Evolutionary conservation across 53 echinoderm and acorn worm genomes (phyloP).

Genomic region (Patiria pectinifera): DNA sequence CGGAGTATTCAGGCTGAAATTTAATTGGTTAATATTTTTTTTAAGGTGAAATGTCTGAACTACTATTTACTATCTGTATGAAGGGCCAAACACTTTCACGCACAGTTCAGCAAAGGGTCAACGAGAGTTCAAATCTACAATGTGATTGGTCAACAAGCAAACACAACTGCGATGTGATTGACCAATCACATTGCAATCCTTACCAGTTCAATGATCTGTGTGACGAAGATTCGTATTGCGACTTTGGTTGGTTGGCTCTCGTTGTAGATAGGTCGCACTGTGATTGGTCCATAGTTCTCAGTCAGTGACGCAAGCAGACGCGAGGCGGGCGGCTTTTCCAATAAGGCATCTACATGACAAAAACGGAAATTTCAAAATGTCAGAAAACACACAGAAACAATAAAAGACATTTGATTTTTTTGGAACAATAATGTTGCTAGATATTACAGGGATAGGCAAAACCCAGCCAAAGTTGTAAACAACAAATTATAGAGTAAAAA

Average conservation of each 20-base stretch:
- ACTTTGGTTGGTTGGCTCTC: slow-evolving; percentile 31
- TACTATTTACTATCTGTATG: too few relatives aligned
- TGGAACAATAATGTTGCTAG: too few relatives aligned
- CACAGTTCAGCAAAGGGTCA: neutral
- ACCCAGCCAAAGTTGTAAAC: too few relatives aligned
- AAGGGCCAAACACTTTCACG: neutral
- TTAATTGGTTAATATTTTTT: too few relatives aligned
- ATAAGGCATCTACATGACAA: slow-evolving; percentile 1
- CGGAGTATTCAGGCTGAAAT: too few relatives aligned
- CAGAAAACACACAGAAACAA: too few relatives aligned
- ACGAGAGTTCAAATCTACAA: neutral
- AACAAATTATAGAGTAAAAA: too few relatives aligned
- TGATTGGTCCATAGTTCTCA: slow-evolving; percentile 42
- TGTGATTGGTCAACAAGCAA: neutral
- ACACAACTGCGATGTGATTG: neutral
- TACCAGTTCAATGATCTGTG: slow-evolving; percentile 64
- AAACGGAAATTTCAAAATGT: neutral
- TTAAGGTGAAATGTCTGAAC: too few relatives aligned
- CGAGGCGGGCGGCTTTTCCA: slow-evolving; percentile 1
- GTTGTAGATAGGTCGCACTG: slow-evolving; percentile 40
- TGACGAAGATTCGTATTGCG: slow-evolving; percentile 34
- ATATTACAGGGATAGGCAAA: too few relatives aligned
- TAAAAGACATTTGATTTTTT: too few relatives aligned
- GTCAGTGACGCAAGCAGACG: slow-evolving; percentile 3
- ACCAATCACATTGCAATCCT: neutral